Percentiles rank a stretch among this genome's conserved stretches.
These are phyloP conservation scores for Diabrotica undecimpunctata DNA, from an alignment of 1,140 invertebrate genomes.

Conservation along the genomic window DNA sequence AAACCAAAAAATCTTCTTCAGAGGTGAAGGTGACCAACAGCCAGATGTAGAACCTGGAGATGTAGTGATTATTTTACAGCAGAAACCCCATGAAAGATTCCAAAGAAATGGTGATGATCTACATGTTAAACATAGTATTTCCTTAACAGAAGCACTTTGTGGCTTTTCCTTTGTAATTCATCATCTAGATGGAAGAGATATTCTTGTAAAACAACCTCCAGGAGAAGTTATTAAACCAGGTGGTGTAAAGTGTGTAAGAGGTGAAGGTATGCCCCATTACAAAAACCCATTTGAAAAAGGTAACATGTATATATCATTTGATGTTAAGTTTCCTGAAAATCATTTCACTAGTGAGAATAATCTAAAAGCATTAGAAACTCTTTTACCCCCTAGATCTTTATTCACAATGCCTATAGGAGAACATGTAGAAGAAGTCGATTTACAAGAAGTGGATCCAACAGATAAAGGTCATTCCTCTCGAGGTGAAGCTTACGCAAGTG, in stretches of 20 bases:
- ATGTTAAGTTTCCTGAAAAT: conserved; percentile 77
- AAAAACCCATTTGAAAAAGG: conserved; percentile 81
- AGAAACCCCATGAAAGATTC: conserved; percentile 76
- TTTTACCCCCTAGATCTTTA: conserved; percentile 64
- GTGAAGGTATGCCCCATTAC: conserved; percentile 88
- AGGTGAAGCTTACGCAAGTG: conserved; percentile 64
- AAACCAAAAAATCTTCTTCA: conserved; percentile 81
- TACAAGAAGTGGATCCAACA: conserved; percentile 70
- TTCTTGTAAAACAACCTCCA: conserved; percentile 68
- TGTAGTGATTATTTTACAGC: conserved; percentile 83
- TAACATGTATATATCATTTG: conserved; percentile 83
- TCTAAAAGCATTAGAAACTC: conserved; percentile 64
- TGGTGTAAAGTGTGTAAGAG: conserved; percentile 72
- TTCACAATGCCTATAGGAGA: conserved; percentile 68
- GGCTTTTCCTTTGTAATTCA: conserved; percentile 79
- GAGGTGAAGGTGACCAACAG: conserved; percentile 86
- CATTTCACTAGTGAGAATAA: conserved; percentile 70
- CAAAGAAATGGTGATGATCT: conserved; percentile 73
- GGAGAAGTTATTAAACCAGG: conserved; percentile 77
- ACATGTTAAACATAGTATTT: conserved; percentile 68
- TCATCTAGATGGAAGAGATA: conserved; percentile 79
- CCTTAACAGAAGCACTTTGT: conserved; percentile 84
- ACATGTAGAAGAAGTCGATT: conserved; percentile 77
- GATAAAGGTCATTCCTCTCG: conserved; percentile 47
- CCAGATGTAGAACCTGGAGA: conserved; percentile 81